These are phyloP conservation scores for Pampusana beccarii DNA, from an alignment of 2,113 vertebrate genomes.

Conservation along the genomic window DNA sequence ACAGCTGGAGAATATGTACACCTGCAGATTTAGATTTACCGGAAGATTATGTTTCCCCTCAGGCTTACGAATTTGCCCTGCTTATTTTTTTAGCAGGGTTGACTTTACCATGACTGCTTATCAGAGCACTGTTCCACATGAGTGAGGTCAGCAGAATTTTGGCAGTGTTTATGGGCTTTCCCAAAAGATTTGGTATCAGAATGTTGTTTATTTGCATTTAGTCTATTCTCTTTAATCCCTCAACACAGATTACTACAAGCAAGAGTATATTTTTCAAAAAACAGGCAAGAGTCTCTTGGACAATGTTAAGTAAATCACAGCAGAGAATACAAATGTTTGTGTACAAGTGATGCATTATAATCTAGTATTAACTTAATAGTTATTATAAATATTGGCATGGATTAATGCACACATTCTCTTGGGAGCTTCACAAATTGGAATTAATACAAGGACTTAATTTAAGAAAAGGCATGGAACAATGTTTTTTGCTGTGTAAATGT, in stretches of 20 bases:
- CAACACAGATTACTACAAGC: not conserved
- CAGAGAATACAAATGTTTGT: not conserved
- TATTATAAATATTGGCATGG: conserved; percentile 33
- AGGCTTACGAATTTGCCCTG: not conserved
- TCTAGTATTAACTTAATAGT: conserved; percentile 39
- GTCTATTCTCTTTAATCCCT: not conserved
- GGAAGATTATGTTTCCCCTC: not conserved
- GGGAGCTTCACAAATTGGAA: conserved; percentile 29
- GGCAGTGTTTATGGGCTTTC: not conserved
- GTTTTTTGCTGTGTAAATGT: conserved; percentile 31
- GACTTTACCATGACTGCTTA: not conserved
- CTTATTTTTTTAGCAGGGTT: not conserved
- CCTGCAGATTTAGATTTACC: not conserved
- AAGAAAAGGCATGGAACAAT: conserved; percentile 21
- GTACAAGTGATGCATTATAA: conserved; percentile 31
- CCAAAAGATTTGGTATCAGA: not conserved
- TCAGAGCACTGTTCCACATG: not conserved
- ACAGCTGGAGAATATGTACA: not conserved
- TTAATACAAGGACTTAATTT: conserved; percentile 36
- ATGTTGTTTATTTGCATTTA: not conserved
- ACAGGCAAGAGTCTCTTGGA: not conserved
- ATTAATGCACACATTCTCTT: conserved; percentile 48
- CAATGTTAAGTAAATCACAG: not conserved
- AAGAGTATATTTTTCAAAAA: not conserved
- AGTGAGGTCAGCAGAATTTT: not conserved